phyloP scores from a whole-genome alignment of 2,113 vertebrate genomes.

The Hepsetus odoe region DNA sequence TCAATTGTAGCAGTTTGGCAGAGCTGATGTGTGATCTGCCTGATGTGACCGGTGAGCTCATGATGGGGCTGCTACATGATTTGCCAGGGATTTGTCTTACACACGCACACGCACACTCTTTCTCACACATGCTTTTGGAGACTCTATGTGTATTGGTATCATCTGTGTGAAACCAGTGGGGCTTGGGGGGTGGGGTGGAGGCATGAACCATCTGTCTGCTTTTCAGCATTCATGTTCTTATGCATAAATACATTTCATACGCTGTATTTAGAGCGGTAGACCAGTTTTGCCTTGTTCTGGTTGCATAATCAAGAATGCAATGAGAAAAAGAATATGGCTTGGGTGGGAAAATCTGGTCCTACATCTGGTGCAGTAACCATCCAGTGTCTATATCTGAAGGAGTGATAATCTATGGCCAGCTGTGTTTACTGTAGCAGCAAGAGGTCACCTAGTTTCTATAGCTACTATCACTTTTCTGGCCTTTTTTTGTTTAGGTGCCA shows the following conservation, averaged over 20 bases:
- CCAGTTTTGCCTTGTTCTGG: not conserved
- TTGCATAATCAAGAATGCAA: not conserved
- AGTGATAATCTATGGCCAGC: not conserved
- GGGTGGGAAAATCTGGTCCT: not conserved
- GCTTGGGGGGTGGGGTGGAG: slow-evolving; percentile 24
- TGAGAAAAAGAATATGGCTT: not conserved
- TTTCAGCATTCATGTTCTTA: slow-evolving; percentile 69
- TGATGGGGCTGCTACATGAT: not conserved
- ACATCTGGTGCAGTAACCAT: not conserved
- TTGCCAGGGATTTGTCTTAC: slow-evolving; percentile 23
- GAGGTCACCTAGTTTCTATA: not conserved
- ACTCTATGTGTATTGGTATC: slow-evolving; percentile 24
- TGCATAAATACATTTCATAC: slow-evolving; percentile 74
- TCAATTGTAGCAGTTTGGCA: not conserved
- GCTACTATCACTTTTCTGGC: not conserved
- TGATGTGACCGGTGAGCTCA: slow-evolving; percentile 13
- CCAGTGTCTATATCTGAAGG: not conserved
- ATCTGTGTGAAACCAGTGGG: not conserved
- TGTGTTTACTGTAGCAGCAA: not conserved
- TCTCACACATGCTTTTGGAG: slow-evolving; percentile 14
- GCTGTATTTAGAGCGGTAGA: slow-evolving; percentile 46
- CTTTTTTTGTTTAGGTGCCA: not conserved
- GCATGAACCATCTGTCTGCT: slow-evolving; percentile 74
- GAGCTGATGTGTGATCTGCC: not conserved
- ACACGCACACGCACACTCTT: not conserved